phyloP scores from a whole-genome alignment of 2,113 vertebrate genomes.

The Silurus asotus region DNA sequence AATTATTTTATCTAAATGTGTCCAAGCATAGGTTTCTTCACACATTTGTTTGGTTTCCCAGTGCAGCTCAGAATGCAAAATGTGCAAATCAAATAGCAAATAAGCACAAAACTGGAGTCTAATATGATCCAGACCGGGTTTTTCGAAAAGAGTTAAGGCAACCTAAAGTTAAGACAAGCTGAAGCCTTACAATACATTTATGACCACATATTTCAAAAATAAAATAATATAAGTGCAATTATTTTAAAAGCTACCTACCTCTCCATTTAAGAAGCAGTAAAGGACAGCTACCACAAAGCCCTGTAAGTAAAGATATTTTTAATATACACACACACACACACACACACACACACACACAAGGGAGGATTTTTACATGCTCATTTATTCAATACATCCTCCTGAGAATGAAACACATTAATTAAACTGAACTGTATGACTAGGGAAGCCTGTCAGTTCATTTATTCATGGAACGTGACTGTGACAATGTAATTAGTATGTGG shows the following conservation, averaged over 20 bases:
- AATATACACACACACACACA: not conserved
- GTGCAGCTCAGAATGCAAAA: not conserved
- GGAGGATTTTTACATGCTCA: not conserved
- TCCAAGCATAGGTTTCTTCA: not conserved
- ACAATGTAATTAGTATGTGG: conserved; percentile 34
- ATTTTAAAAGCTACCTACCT: conserved; percentile 74
- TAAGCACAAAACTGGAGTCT: not conserved
- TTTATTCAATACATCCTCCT: conserved; percentile 28
- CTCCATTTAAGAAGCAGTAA: conserved; percentile 96
- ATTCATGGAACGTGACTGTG: conserved; percentile 10
- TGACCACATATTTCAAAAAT: not conserved
- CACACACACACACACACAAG: not conserved
- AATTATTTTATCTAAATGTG: not conserved
- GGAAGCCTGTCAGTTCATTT: conserved; percentile 27
- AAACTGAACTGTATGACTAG: conserved; percentile 4
- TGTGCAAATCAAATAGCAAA: not conserved
- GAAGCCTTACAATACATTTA: not conserved
- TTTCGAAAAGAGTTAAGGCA: not conserved
- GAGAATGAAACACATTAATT: conserved; percentile 11
- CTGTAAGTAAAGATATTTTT: conserved; percentile 65
- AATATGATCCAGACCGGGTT: not conserved
- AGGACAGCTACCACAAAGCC: conserved; percentile 96
- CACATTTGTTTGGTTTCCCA: not conserved
- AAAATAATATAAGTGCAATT: not conserved
- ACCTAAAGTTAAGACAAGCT: not conserved